These are phyloP conservation scores for Drosophila orena DNA, from an alignment of 1,140 invertebrate species.

Conservation along the genomic window DNA sequence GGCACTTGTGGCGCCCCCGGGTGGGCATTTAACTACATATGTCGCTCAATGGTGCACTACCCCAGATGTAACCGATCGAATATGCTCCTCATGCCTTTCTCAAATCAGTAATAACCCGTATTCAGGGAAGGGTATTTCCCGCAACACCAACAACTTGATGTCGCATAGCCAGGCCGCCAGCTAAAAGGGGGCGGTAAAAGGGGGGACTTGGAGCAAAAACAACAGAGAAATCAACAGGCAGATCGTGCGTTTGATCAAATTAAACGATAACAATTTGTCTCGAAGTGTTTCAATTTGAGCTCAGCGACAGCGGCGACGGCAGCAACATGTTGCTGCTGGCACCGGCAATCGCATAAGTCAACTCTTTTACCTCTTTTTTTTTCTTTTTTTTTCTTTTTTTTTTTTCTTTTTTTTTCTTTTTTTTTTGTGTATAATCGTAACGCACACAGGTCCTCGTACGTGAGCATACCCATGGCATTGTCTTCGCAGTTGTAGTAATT, in stretches of 20 bases:
- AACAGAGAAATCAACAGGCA: constrained; percentile 72
- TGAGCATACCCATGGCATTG: constrained; percentile 52
- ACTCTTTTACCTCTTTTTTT: constrained; percentile 49
- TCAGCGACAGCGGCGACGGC: constrained; percentile 26
- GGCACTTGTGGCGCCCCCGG: not conserved
- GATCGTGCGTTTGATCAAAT: constrained; percentile 84
- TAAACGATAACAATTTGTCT: constrained; percentile 85
- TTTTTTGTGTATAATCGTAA: constrained; percentile 11
- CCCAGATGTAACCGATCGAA: too few relatives aligned
- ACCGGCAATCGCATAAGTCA: constrained; percentile 73
- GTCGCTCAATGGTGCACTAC: not conserved
- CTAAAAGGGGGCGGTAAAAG: not conserved
- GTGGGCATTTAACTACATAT: not conserved
- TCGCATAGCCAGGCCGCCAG: constrained; percentile 29
- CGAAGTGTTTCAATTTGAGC: constrained; percentile 84
- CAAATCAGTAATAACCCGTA: not conserved
- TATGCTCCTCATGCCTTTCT: not conserved
- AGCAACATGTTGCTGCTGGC: constrained; percentile 67
- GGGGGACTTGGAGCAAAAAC: constrained; percentile 15
- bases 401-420: too few relatives aligned
- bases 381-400: not conserved
- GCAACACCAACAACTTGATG: constrained; percentile 53
- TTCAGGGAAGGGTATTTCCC: not conserved
- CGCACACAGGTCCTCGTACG: constrained; percentile 36
- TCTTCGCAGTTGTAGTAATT: constrained; percentile 76